Evolutionary conservation across 2,797 vertebrate genomes (phyloP).

Genomic region (Parauchenoglanis punctatus): DNA sequence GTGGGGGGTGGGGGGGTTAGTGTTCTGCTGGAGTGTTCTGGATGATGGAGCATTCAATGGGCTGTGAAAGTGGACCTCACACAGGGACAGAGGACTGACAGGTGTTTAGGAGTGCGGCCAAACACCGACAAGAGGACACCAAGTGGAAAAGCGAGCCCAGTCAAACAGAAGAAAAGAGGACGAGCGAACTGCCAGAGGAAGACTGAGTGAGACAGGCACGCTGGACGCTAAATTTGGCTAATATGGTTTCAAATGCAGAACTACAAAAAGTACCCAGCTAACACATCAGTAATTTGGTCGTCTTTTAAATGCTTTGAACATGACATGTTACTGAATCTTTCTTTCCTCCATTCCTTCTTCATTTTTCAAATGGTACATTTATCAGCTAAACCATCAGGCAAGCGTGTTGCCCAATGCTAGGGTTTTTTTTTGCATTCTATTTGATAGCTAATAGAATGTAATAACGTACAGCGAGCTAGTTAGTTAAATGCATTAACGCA

Average conservation of each 20-base stretch:
- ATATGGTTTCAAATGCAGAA: background rate
- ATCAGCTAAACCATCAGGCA: no score
- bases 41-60: constrained; percentile 74
- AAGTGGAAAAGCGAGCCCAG: constrained; percentile 33
- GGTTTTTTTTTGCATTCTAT: no score
- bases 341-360: background rate
- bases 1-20: constrained; percentile 3
- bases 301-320: background rate
- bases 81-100: constrained; percentile 62
- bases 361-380: no score
- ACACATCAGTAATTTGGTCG: background rate
- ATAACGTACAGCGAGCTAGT: no score
- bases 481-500: no score
- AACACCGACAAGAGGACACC: constrained; percentile 55
- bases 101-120: constrained; percentile 58
- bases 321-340: background rate
- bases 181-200: background rate
- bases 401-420: no score
- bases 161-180: constrained; percentile 40
- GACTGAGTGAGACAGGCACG: background rate
- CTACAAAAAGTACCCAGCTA: background rate
- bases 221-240: background rate
- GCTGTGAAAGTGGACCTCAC: constrained; percentile 74
- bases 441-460: no score
- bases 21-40: constrained; percentile 62